These are phyloP conservation scores for Perca schrenkii DNA, from an alignment of 2,113 vertebrate species.

Conservation along the genomic window DNA sequence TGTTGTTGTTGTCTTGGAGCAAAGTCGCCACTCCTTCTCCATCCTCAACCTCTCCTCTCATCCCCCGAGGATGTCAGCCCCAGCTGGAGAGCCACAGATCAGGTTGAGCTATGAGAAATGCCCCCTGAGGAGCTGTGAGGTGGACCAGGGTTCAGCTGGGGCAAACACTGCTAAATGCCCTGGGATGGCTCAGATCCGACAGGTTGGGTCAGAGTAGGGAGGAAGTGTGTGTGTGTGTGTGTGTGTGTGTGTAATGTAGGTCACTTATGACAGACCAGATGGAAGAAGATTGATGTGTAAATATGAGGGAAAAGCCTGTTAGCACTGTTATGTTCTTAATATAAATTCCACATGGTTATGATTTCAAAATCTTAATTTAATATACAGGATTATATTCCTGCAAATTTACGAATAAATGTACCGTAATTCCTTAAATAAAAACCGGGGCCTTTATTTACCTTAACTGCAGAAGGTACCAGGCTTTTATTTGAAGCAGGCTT, in stretches of 20 bases:
- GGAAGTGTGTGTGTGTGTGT: constrained; percentile 21
- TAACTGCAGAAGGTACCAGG: too few species aligned
- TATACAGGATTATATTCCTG: not conserved
- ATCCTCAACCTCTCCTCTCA: constrained; percentile 2
- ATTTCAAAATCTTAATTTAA: not conserved
- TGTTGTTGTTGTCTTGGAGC: constrained; percentile 52
- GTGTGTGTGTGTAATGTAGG: constrained; percentile 50
- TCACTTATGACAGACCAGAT: constrained; percentile 63
- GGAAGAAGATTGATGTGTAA: constrained; percentile 25
- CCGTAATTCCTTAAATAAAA: too few species aligned
- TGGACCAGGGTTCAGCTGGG: constrained; percentile 75
- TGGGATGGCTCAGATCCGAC: constrained; percentile 62
- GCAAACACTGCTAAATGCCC: constrained; percentile 68
- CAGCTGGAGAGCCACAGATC: constrained; percentile 70
- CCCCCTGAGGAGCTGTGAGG: constrained; percentile 64
- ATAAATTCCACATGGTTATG: not conserved
- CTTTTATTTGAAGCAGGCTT: too few species aligned
- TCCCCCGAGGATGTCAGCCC: constrained; percentile 53
- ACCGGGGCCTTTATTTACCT: too few species aligned
- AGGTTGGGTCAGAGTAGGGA: constrained; percentile 65
- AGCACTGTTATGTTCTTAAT: not conserved
- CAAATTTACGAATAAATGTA: constrained; percentile 2
- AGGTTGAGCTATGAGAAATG: constrained; percentile 46
- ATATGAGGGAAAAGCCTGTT: constrained; percentile 7
- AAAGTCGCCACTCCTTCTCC: constrained; percentile 20